Conservation (phyloP, 2,888 invertebrate genomes). For the Bimastos eiseni region DNA sequence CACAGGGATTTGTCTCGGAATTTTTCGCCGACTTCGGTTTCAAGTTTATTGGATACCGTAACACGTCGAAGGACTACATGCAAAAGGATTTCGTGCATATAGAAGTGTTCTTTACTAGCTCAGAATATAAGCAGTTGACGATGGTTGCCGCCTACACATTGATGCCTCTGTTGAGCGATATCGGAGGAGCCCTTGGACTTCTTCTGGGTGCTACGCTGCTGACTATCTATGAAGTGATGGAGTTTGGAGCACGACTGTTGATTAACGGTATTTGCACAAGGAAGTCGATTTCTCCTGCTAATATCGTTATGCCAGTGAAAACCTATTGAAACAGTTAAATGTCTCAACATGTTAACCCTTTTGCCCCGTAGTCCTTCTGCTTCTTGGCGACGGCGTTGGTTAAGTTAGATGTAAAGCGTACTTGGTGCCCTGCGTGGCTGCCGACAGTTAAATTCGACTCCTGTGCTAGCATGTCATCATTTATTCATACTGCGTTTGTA, state of each 20-base stretch:
- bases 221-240: neutral
- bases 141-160: neutral
- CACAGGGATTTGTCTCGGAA: neutral
- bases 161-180: neutral
- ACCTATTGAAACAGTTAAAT: no score
- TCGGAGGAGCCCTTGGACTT: slow-evolving; percentile 4
- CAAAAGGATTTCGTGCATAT: neutral
- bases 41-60: neutral
- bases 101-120: neutral
- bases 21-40: neutral
- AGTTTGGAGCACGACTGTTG: neutral
- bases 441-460: no score
- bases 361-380: no score
- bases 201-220: slow-evolving; percentile 1
- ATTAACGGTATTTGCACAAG: neutral
- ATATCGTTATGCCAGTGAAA: neutral
- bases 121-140: neutral
- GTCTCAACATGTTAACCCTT: no score
- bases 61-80: neutral
- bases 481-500: no score
- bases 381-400: no score
- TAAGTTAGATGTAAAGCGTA: no score
- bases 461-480: no score
- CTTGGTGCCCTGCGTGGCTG: no score
- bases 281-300: neutral